Evolutionary conservation across 2,113 vertebrate genomes (phyloP).

Genomic region (Diglossa brunneiventris): DNA sequence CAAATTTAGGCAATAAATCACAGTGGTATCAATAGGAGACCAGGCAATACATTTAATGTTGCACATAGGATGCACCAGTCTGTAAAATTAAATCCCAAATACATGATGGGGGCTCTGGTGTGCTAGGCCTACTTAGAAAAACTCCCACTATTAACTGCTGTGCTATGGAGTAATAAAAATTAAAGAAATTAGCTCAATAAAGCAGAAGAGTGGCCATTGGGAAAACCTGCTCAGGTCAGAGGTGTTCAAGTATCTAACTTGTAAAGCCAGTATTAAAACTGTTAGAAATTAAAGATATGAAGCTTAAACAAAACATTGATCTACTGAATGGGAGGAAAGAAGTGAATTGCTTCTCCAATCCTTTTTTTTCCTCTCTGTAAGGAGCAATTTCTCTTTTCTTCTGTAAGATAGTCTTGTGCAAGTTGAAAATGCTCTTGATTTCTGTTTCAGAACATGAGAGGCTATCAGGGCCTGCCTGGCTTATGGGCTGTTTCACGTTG

Average conservation of each 20-base stretch:
- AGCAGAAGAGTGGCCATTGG: neutral
- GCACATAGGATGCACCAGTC: neutral
- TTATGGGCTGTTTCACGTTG: neutral
- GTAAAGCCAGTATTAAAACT: neutral
- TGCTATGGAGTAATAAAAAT: neutral
- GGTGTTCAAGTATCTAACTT: neutral
- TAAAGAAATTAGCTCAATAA: neutral
- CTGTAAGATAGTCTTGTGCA: neutral
- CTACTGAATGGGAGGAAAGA: neutral
- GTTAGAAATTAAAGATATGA: neutral
- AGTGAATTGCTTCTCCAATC: neutral
- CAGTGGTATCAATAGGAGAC: neutral
- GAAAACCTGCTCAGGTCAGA: neutral
- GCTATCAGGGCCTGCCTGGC: neutral
- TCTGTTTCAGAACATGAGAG: neutral
- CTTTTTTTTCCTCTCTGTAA: neutral
- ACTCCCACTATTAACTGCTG: neutral
- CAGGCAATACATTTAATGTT: neutral
- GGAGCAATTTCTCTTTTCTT: neutral
- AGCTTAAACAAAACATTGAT: neutral
- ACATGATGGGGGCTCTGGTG: neutral
- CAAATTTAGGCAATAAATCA: neutral
- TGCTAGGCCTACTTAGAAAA: neutral
- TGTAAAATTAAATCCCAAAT: neutral
- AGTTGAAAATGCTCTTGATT: neutral